Percentiles rank a stretch among this genome's conserved stretches.
Evolutionary conservation across 53 echinoderm and acorn worm species (phyloP).

Genomic region (Holothuria scabra): DNA sequence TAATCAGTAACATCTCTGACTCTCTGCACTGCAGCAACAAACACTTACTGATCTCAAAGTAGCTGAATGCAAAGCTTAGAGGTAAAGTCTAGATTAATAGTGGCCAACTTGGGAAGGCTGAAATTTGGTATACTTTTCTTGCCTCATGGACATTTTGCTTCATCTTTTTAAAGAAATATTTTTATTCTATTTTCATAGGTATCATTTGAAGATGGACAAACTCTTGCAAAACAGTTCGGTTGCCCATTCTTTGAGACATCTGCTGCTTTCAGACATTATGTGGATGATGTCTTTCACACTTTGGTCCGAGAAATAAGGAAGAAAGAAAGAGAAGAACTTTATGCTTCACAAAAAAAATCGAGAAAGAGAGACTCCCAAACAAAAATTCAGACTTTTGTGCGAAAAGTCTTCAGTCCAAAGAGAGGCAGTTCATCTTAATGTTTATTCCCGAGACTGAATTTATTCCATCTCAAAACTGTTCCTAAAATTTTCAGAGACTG

Average conservation of each 20-base stretch:
- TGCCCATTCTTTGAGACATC: conserved; percentile 99
- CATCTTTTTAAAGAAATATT: not conserved
- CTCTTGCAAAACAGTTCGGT: conserved; percentile 89
- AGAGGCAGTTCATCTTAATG: conserved; percentile 65
- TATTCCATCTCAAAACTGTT: no score
- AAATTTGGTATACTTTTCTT: no score
- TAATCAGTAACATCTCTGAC: no score
- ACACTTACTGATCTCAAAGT: no score
- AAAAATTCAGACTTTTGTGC: conserved; percentile 81
- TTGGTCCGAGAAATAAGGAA: conserved; percentile 93
- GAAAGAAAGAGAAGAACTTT: conserved; percentile 90
- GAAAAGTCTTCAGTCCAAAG: conserved; percentile 84
- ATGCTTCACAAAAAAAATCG: conserved; percentile 86
- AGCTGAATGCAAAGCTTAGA: no score
- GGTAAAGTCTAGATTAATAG: no score
- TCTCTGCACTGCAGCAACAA: no score
- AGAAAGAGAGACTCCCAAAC: conserved; percentile 81
- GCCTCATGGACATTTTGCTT: no score
- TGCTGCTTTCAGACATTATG: conserved; percentile 95
- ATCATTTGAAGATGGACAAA: conserved; percentile 89
- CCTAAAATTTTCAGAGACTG: no score
- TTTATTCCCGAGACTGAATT: no score
- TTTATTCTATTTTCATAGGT: conserved; percentile 56
- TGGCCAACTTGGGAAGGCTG: no score
- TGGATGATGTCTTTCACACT: conserved; percentile 99